A percentile compares a stretch with the other conserved stretches of the same genome.
Conservation (phyloP, 2,113 vertebrate genomes). For the Azemiops feae region DNA sequence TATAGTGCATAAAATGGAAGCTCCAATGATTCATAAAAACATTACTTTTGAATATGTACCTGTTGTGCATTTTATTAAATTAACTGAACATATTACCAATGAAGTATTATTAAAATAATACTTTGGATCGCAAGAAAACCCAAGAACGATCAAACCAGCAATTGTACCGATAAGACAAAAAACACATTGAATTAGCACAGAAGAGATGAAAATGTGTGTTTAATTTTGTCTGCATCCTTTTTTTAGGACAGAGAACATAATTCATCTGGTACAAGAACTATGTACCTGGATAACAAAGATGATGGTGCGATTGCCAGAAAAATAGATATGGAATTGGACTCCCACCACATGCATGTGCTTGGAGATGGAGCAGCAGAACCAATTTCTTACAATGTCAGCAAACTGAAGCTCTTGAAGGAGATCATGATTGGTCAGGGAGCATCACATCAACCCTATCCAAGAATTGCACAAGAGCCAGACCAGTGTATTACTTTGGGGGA, state of each 20-base stretch:
- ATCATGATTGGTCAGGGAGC: slow-evolving; percentile 71
- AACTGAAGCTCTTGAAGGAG: slow-evolving; percentile 77
- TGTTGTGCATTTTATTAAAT: neutral
- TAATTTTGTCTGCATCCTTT: slow-evolving; percentile 31
- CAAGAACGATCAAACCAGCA: neutral
- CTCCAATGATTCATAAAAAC: neutral
- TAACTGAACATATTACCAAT: neutral
- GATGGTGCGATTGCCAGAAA: slow-evolving; percentile 55
- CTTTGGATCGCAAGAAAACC: neutral
- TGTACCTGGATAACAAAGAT: slow-evolving; percentile 85
- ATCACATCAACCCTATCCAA: slow-evolving; percentile 63
- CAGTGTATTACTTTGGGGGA: slow-evolving; percentile 52
- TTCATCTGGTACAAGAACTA: slow-evolving; percentile 49
- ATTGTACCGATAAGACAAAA: neutral
- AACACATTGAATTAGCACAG: neutral
- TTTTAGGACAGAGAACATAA: slow-evolving; percentile 36
- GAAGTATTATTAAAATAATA: neutral
- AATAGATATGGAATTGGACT: slow-evolving; percentile 76
- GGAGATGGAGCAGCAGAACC: slow-evolving; percentile 63
- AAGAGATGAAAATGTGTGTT: neutral
- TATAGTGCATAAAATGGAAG: neutral
- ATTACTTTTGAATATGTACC: neutral
- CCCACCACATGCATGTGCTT: slow-evolving; percentile 61
- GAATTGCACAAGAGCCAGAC: slow-evolving; percentile 52
- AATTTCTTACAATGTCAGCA: slow-evolving; percentile 69